Conservation (phyloP, 2,113 vertebrate species). For the Aspidoscelis tigris region DNA sequence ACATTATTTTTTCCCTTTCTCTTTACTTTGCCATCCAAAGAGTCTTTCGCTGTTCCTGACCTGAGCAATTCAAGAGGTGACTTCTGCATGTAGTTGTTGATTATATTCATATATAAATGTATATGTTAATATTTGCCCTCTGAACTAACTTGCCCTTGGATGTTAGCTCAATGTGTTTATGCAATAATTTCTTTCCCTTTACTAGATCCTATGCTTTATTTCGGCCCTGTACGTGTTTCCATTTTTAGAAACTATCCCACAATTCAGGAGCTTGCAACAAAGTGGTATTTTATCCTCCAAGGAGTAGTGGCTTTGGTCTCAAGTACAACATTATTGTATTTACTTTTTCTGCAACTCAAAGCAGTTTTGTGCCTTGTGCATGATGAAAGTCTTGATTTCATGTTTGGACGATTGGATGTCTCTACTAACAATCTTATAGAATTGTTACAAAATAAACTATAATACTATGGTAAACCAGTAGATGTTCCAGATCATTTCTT, state of each 20-base stretch:
- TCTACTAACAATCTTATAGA: slow-evolving; percentile 54
- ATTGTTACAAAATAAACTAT: slow-evolving; percentile 3
- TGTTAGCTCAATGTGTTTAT: slow-evolving; percentile 55
- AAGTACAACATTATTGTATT: not conserved
- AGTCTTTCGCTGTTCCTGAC: slow-evolving; percentile 98
- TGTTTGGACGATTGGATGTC: slow-evolving; percentile 57
- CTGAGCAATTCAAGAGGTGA: slow-evolving; percentile 99
- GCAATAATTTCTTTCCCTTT: slow-evolving; percentile 33
- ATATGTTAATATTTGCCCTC: slow-evolving; percentile 48
- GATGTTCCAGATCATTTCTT: slow-evolving; percentile 30
- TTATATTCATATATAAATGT: slow-evolving; percentile 70
- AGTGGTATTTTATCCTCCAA: not conserved
- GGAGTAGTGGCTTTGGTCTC: slow-evolving; percentile 31
- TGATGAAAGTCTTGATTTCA: slow-evolving; percentile 53
- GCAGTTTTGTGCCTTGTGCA: slow-evolving; percentile 54
- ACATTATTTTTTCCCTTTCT: slow-evolving; percentile 82
- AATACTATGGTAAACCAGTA: slow-evolving; percentile 31
- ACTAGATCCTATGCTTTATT: slow-evolving; percentile 36
- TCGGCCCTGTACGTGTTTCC: not conserved
- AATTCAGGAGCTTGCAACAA: not conserved
- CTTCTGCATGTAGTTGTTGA: slow-evolving; percentile 81
- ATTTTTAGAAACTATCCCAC: slow-evolving; percentile 22
- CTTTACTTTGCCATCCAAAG: slow-evolving; percentile 86
- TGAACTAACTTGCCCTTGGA: slow-evolving; percentile 48
- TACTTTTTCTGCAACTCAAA: slow-evolving; percentile 20